Conservation (phyloP, 2,797 vertebrate species). For the Hypotaenidia philippensis region DNA sequence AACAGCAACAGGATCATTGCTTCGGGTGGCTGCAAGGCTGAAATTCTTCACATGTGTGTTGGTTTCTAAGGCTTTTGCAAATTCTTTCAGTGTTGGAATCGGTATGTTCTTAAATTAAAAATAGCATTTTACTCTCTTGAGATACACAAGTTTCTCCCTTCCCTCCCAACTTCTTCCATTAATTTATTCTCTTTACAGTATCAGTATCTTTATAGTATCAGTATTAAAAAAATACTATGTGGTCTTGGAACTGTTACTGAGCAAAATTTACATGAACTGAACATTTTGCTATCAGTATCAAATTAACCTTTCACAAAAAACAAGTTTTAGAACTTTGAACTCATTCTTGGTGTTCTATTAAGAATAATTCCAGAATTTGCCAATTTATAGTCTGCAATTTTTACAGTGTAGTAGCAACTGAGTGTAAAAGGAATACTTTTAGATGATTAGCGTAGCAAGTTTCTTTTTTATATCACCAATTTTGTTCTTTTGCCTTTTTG, state of each 20-base stretch:
- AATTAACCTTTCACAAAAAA: neutral
- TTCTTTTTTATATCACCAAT: neutral
- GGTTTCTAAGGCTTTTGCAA: slow-evolving; percentile 94
- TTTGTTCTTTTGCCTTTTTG: neutral
- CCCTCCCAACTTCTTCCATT: neutral
- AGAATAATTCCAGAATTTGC: neutral
- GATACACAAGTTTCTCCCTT: neutral
- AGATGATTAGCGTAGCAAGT: neutral
- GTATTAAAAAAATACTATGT: neutral
- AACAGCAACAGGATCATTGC: slow-evolving; percentile 94
- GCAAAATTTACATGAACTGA: neutral
- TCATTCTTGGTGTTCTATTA: neutral
- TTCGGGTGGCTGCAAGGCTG: slow-evolving; percentile 95
- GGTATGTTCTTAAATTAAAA: slow-evolving; percentile 92
- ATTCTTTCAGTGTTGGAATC: slow-evolving; percentile 95
- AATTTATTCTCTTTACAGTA: neutral
- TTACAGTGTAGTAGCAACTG: neutral
- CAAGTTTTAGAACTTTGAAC: neutral
- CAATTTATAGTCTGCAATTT: neutral
- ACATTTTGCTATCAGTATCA: neutral
- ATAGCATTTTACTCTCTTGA: slow-evolving; percentile 37
- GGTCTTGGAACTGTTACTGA: neutral
- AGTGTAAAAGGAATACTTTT: neutral
- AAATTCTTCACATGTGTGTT: slow-evolving; percentile 92
- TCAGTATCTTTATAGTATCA: no score